Percentiles rank a stretch among this genome's conserved stretches.
These are phyloP conservation scores for Drosophila serrata DNA, from an alignment of 1,140 invertebrate genomes.

Conservation along the genomic window DNA sequence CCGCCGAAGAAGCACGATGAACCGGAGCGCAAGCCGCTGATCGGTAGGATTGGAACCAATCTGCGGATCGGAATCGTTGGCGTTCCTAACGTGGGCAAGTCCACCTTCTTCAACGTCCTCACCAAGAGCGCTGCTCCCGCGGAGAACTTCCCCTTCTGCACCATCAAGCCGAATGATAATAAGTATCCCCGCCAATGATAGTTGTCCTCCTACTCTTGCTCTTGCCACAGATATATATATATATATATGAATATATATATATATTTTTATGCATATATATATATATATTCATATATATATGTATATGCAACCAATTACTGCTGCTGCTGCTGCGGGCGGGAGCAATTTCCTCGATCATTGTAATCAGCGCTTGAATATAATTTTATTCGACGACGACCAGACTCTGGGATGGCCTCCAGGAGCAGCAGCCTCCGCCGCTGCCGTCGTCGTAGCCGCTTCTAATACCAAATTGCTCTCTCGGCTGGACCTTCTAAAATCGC, in stretches of 20 bases:
- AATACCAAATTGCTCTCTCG: constrained; percentile 59
- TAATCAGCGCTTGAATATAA: constrained; percentile 56
- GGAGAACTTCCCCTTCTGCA: constrained; percentile 99
- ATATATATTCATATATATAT: constrained; percentile 31
- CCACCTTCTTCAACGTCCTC: constrained; percentile 99
- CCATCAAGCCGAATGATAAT: constrained; percentile 99
- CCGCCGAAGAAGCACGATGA: constrained; percentile 97
- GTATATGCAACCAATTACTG: constrained; percentile 21
- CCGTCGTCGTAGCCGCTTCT: constrained; percentile 38
- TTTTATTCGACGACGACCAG: constrained; percentile 43
- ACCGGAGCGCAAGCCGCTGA: constrained; percentile 94
- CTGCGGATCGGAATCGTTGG: constrained; percentile 98
- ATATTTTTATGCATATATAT: constrained; percentile 11
- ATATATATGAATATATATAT: constrained; percentile 15
- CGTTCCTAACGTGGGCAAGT: constrained; percentile 98
- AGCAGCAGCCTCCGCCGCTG: constrained; percentile 21
- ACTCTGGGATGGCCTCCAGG: constrained; percentile 42
- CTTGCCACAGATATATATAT: not conserved
- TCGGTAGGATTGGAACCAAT: constrained; percentile 99
- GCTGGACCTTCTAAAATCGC: constrained; percentile 45
- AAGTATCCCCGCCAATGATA: constrained; percentile 89
- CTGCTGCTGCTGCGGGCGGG: constrained; percentile 16
- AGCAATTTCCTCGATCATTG: constrained; percentile 63
- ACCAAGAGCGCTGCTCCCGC: constrained; percentile 98
- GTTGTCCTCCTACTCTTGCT: constrained; percentile 54